These are phyloP conservation scores for Takifugu rubripes DNA, from an alignment of 2,797 vertebrate genomes.

Conservation along the genomic window DNA sequence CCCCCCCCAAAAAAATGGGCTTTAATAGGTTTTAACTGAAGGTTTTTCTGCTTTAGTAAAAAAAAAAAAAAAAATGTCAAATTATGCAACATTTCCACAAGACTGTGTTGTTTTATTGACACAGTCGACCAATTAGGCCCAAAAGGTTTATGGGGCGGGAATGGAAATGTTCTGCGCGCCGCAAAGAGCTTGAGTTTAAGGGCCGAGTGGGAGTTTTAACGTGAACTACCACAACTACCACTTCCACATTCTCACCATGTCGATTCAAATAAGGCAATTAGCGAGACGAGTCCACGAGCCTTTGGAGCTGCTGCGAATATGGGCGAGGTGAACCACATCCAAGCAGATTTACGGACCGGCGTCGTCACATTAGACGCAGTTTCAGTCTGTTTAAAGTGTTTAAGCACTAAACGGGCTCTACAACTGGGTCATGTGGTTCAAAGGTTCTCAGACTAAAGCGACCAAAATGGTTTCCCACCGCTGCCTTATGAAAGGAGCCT, in stretches of 20 bases:
- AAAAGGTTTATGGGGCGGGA: too few relatives aligned
- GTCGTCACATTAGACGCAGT: conserved; percentile 36
- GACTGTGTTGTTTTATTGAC: too few relatives aligned
- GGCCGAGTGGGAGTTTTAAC: conserved; percentile 25
- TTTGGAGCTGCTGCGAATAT: conserved; percentile 18
- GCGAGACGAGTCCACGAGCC: conserved; percentile 18
- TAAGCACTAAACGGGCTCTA: conserved; percentile 33
- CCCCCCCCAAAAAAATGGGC: too few relatives aligned
- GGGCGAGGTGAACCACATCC: conserved; percentile 48
- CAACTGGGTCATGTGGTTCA: conserved; percentile 33
- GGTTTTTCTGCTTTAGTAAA: too few relatives aligned
- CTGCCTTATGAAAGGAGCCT: conserved; percentile 48
- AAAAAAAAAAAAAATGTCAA: background rate
- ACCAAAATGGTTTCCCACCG: conserved; percentile 48
- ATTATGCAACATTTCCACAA: background rate
- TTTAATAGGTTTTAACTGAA: too few relatives aligned
- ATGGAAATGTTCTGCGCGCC: too few relatives aligned
- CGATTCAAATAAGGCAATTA: conserved; percentile 56
- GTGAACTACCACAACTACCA: conserved; percentile 13
- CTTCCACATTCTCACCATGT: conserved; percentile 40
- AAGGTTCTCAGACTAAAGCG: conserved; percentile 22
- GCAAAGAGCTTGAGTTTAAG: background rate
- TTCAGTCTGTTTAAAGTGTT: conserved; percentile 24
- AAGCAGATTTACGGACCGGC: conserved; percentile 33
- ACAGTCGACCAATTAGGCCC: too few relatives aligned